Evolutionary conservation across 1,140 invertebrate genomes (phyloP).

Genomic region (Trinorchestia longiramus): DNA sequence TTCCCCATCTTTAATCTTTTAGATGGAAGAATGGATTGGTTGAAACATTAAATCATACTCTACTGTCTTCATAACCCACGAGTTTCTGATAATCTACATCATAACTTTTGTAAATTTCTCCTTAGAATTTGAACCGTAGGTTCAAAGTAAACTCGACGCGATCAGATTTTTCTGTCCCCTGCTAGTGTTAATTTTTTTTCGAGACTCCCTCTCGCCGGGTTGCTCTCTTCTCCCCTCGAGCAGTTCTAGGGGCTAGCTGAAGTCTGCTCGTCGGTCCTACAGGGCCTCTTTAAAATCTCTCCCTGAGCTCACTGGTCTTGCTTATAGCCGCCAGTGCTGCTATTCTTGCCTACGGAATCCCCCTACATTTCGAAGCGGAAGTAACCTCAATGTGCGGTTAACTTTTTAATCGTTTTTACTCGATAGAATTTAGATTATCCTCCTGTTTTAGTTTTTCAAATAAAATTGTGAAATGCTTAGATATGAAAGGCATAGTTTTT

Average conservation of each 20-base stretch:
- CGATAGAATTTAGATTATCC: background rate
- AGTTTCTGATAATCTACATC: too few species aligned
- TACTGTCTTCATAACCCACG: too few species aligned
- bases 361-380: background rate
- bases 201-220: background rate
- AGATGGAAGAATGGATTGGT: too few species aligned
- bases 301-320: background rate
- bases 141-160: too few species aligned
- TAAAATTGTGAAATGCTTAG: background rate
- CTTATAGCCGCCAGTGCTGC: background rate
- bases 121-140: too few species aligned
- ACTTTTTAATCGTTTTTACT: background rate
- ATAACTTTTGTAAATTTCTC: too few species aligned
- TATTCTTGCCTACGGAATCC: background rate
- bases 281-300: slow-evolving; percentile 26
- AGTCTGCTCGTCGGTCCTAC: background rate
- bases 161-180: background rate
- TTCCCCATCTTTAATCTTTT: too few species aligned
- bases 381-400: background rate
- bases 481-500: background rate
- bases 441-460: background rate
- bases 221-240: slow-evolving; percentile 5
- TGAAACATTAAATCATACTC: too few species aligned
- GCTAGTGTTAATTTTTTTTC: background rate
- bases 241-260: background rate